Conservation (phyloP, 2,113 vertebrate species). For the Takifugu flavidus region DNA sequence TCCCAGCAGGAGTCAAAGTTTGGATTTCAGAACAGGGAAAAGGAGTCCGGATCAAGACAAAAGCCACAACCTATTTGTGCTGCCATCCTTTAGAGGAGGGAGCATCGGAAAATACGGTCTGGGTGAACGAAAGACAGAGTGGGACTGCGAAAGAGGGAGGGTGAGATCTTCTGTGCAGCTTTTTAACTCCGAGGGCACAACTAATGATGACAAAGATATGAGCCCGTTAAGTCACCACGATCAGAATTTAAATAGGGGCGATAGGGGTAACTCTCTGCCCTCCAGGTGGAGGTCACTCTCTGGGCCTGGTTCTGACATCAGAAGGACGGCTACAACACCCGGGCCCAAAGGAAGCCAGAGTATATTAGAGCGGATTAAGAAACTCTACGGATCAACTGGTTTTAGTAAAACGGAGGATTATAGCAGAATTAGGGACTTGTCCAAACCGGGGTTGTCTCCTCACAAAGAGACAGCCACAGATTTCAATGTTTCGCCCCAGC, state of each 20-base stretch:
- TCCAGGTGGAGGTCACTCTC: conserved; percentile 43
- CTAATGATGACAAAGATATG: conserved; percentile 7
- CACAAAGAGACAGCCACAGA: conserved; percentile 10
- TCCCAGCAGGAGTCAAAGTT: conserved; percentile 62
- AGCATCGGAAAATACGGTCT: conserved; percentile 11
- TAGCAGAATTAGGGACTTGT: conserved; percentile 15
- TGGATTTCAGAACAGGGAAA: conserved; percentile 49
- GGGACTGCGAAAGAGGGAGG: conserved; percentile 5
- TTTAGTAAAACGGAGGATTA: conserved; percentile 32
- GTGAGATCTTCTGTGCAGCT: conserved; percentile 19
- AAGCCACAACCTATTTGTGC: neutral
- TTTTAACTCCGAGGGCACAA: conserved; percentile 15
- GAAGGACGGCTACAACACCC: conserved; percentile 10
- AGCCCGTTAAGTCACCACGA: neutral
- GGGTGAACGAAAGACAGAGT: conserved; percentile 13
- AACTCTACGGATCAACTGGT: conserved; percentile 50
- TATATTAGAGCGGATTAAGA: conserved; percentile 68
- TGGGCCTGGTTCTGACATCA: conserved; percentile 2
- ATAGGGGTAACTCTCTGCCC: conserved; percentile 56
- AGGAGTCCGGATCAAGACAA: conserved; percentile 5
- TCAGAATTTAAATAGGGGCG: conserved; percentile 23
- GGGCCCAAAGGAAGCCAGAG: conserved; percentile 58
- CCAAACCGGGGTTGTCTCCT: conserved; percentile 3
- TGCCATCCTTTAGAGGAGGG: conserved; percentile 1
- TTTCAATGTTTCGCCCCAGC: conserved; percentile 1